Evolutionary conservation across 2,113 vertebrate genomes (phyloP).

Genomic region (Onychorhynchus coronatus): DNA sequence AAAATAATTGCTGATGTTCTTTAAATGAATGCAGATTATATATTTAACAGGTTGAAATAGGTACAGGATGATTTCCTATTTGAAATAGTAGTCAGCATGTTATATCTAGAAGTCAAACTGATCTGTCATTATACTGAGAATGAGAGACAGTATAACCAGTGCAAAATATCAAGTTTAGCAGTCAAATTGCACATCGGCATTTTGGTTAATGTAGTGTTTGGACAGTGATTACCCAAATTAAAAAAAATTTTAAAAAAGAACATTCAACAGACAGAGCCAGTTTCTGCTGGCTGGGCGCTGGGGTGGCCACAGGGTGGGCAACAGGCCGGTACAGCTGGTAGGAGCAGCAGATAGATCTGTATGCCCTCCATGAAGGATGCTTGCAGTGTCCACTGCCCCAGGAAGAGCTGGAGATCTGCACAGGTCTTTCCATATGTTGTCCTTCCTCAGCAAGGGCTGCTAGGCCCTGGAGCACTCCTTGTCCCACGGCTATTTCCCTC

Average conservation of each 20-base stretch:
- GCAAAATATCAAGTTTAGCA: not conserved
- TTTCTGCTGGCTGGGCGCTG: not conserved
- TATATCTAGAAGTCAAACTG: not conserved
- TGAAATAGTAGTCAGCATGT: not conserved
- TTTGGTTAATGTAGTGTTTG: not conserved
- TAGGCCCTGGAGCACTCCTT: accelerated
- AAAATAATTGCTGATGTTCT: not conserved
- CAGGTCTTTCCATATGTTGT: not conserved
- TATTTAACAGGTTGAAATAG: not conserved
- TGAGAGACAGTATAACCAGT: not conserved
- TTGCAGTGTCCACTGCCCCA: not conserved
- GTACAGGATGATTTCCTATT: not conserved
- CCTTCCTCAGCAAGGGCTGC: not conserved
- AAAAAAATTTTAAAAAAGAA: not conserved
- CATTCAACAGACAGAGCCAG: not conserved
- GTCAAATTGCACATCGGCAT: not conserved
- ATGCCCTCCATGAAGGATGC: not conserved
- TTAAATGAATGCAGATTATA: not conserved
- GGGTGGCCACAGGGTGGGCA: accelerated
- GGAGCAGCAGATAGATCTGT: not conserved
- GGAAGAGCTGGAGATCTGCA: not conserved
- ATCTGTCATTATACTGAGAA: not conserved
- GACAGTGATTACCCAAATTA: not conserved
- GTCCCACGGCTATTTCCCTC: not conserved
- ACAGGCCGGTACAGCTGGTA: not conserved